Base-by-base conservation (phyloP, 1,140 invertebrate genomes). In the Drosophila dunni region DNA sequence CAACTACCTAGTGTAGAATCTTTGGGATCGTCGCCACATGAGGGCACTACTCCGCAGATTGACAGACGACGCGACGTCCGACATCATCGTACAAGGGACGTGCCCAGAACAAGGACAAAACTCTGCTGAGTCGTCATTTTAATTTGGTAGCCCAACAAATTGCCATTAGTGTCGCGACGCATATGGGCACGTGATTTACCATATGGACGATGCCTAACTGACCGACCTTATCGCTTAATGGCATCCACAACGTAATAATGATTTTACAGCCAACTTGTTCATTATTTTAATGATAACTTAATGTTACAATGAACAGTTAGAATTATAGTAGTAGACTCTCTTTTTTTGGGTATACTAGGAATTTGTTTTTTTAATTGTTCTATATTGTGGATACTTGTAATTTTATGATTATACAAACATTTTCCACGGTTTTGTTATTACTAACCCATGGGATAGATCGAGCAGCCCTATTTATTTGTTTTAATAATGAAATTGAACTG, bases 91-190 rank as follows among this genome's bases (percentile, higher is more conserved):
- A 34, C 74, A 51, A 63, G 60, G 56, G 71, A 71, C 69, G 70
- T 70, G 70, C 54, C 58, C 44, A 73, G 66, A 70, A 76, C 42
- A 57, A 73, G 53, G 67, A 74, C 71, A 74, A 68, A 56, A 42
- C 38, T 69, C 50, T 40, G 65, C 66, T 60, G 64, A 64, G 70
- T 73, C 63, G 82, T 64, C 78, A 77, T 72, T 78, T 73, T 72
- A 73, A 79, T 88, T 76, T 86, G 83, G 79, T 86, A 86, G 83
- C 76, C 79, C 81, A 71, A 86, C 82, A 86, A 86, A 88, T 86
- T 81, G 82, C 73, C 82, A 88, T 86, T 86, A 82, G 74, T 67
- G 79, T 80, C 80, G 78, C 78, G 66, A 40, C 75, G 46, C 57
- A 63, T 76, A 64, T 66, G 79, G 72, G 81, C 83, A 75, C 66